Percentiles rank a stretch among this genome's conserved stretches.
phyloP scores from a whole-genome alignment of 2,888 invertebrate species.

The Thalpophila matura region DNA sequence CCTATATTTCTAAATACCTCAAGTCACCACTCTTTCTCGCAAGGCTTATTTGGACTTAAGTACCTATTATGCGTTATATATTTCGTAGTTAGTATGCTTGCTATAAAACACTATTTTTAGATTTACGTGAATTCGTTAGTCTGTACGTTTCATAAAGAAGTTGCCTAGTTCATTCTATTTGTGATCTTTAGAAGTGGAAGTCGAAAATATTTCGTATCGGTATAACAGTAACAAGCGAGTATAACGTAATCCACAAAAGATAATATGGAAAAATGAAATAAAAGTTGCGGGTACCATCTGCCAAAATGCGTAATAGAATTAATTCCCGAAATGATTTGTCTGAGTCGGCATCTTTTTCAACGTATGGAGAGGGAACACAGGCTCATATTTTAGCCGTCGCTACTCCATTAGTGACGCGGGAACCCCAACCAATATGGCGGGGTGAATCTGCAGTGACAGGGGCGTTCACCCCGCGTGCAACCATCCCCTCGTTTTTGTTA shows the following conservation, averaged over 20 bases:
- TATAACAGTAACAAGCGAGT: no score
- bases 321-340: slow-evolving; percentile 68
- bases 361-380: slow-evolving; percentile 81
- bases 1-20: no score
- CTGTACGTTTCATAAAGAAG: no score
- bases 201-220: no score
- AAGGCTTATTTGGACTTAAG: no score
- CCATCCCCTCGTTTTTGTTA: slow-evolving; percentile 89
- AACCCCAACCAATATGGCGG: slow-evolving; percentile 86
- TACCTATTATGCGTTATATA: no score
- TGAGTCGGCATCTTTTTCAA: slow-evolving; percentile 79
- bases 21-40: no score
- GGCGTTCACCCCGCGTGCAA: slow-evolving; percentile 88
- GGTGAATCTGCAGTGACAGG: slow-evolving; percentile 89
- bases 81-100: no score
- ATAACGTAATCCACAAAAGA: slow-evolving; percentile 11
- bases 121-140: no score
- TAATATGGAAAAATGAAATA: slow-evolving; percentile 12
- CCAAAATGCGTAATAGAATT: slow-evolving; percentile 66
- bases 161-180: no score
- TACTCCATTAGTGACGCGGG: slow-evolving; percentile 88
- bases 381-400: slow-evolving; percentile 86
- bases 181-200: no score
- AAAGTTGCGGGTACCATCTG: slow-evolving; percentile 24
- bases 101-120: no score